These are phyloP conservation scores for Anodontia alba DNA, from an alignment of 2,888 invertebrate genomes.

Conservation along the genomic window DNA sequence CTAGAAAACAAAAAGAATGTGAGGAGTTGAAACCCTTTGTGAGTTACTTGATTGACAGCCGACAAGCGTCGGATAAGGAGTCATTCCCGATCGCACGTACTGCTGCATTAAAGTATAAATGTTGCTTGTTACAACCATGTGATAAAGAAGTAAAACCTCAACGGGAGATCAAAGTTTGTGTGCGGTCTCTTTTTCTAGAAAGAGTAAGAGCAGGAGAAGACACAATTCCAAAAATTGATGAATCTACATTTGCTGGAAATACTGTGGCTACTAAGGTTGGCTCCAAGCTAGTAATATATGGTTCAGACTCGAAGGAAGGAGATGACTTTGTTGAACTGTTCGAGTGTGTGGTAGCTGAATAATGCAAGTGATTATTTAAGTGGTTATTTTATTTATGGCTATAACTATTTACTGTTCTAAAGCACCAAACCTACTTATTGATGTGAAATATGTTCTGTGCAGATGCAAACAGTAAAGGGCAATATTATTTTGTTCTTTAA, in stretches of 20 bases:
- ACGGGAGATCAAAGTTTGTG: conserved; percentile 34
- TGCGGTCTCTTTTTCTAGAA: conserved; percentile 33
- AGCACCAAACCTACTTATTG: too few relatives aligned
- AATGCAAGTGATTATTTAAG: too few relatives aligned
- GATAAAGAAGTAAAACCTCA: conserved; percentile 26
- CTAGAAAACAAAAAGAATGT: not conserved
- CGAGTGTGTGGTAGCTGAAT: not conserved
- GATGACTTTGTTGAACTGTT: conserved; percentile 36
- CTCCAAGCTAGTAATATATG: conserved; percentile 35
- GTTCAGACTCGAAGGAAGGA: conserved; percentile 27
- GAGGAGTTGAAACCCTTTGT: conserved; percentile 31
- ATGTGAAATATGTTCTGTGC: too few relatives aligned
- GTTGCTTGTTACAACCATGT: conserved; percentile 46
- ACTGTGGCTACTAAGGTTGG: conserved; percentile 29
- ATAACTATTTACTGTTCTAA: too few relatives aligned
- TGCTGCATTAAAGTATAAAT: conserved; percentile 47
- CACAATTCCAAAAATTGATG: conserved; percentile 30
- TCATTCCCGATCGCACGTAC: conserved; percentile 32
- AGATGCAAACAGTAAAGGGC: too few relatives aligned
- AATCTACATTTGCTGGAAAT: conserved; percentile 42
- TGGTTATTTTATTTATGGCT: too few relatives aligned
- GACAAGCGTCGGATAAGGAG: conserved; percentile 33
- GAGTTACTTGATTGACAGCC: conserved; percentile 42
- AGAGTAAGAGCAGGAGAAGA: conserved; percentile 22
- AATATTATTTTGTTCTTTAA: too few relatives aligned